Evolutionary conservation across 1,140 invertebrate species (phyloP).

Genomic region (Heliothis subflexa): DNA sequence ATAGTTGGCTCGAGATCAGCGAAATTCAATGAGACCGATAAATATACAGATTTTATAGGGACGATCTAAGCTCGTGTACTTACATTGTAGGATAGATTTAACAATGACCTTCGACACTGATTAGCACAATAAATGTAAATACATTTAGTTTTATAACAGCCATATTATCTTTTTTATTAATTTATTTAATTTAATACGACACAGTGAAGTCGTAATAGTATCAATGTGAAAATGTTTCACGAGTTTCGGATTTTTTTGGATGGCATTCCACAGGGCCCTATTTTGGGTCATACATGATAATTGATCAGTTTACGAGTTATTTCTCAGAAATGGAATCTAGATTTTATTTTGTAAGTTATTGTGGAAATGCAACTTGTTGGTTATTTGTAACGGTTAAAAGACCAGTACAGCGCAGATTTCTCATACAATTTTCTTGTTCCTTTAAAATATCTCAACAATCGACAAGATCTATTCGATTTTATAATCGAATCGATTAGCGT

Average conservation of each 20-base stretch:
- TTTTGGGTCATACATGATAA: not conserved
- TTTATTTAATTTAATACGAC: too few relatives aligned
- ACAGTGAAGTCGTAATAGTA: not conserved
- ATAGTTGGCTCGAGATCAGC: slow-evolving; percentile 25
- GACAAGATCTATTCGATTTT: slow-evolving; percentile 1
- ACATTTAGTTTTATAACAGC: not conserved
- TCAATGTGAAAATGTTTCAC: not conserved
- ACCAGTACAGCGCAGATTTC: not conserved
- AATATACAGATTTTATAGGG: too few relatives aligned
- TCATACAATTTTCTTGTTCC: not conserved
- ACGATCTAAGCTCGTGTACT: not conserved
- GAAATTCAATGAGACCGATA: not conserved
- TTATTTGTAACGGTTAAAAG: not conserved
- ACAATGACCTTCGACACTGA: not conserved
- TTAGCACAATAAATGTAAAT: not conserved
- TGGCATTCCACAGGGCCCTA: not conserved
- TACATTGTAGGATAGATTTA: not conserved
- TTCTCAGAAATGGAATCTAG: not conserved
- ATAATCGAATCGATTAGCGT: slow-evolving; percentile 14
- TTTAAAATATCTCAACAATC: slow-evolving; percentile 24
- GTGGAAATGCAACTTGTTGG: not conserved
- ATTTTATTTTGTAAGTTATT: not conserved
- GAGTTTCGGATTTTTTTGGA: not conserved
- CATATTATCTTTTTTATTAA: too few relatives aligned
- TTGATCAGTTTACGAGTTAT: not conserved